Evolutionary conservation across 2,797 vertebrate genomes (phyloP).

Genomic region (Odontamblyopus lacepedii): DNA sequence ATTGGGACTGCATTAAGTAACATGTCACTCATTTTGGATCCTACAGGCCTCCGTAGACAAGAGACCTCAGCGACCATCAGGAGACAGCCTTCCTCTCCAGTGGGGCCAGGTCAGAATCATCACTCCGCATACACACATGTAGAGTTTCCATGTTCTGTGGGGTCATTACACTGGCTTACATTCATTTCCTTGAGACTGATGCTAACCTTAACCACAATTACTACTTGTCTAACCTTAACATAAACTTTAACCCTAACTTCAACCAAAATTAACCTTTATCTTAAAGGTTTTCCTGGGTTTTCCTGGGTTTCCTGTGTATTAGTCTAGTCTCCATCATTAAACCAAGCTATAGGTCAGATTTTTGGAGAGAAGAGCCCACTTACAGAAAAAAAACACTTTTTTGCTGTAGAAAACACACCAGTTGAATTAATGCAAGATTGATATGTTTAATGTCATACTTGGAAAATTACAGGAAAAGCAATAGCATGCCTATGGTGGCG

Average conservation of each 20-base stretch:
- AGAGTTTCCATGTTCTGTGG: not conserved
- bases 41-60: slow-evolving; percentile 73
- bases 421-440: too few species aligned
- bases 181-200: not conserved
- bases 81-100: slow-evolving; percentile 69
- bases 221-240: not conserved
- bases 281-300: not conserved
- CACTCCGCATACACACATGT: slow-evolving; percentile 27
- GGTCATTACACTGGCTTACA: not conserved
- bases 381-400: too few species aligned
- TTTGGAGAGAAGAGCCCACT: too few species aligned
- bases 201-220: not conserved
- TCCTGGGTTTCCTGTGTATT: not conserved
- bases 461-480: too few species aligned
- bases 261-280: not conserved
- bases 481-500: too few species aligned
- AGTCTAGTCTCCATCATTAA: too few species aligned
- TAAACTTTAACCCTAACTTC: not conserved
- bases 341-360: too few species aligned
- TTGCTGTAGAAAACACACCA: too few species aligned
- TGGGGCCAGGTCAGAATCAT: slow-evolving; percentile 75
- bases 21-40: slow-evolving; percentile 24
- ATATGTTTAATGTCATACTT: too few species aligned
- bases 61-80: slow-evolving; percentile 67
- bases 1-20: not conserved